These are phyloP conservation scores for Drosophila anceps DNA, from an alignment of 2,888 invertebrate genomes.

Conservation along the genomic window DNA sequence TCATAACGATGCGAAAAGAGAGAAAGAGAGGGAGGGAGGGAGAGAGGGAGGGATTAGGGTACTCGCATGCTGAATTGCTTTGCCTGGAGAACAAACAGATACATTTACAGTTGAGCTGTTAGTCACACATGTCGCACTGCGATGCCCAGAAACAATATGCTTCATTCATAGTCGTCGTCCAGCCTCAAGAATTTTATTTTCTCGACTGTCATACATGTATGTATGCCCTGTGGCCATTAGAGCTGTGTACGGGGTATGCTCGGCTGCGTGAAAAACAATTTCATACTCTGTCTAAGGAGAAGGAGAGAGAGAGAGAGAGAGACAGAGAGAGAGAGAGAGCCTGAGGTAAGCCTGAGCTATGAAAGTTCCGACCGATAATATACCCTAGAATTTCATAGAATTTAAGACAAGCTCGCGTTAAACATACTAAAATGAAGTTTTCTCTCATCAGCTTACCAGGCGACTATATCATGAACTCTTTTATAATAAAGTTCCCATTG, in stretches of 20 bases:
- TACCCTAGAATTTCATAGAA: background rate
- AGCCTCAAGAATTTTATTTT: slow-evolving; percentile 38
- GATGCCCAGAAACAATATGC: slow-evolving; percentile 49
- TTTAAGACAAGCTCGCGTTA: too few relatives aligned
- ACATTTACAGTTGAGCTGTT: slow-evolving; percentile 58
- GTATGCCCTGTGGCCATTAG: slow-evolving; percentile 4
- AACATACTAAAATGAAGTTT: too few relatives aligned
- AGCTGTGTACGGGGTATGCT: background rate
- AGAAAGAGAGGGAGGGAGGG: background rate
- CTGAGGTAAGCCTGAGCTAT: too few relatives aligned
- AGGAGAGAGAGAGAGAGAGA: background rate
- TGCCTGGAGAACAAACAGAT: slow-evolving; percentile 45
- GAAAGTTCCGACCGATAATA: background rate
- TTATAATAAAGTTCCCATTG: background rate
- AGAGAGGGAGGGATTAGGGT: background rate
- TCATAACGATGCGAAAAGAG: slow-evolving; percentile 13
- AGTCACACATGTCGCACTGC: slow-evolving; percentile 57
- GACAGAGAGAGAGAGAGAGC: too few relatives aligned
- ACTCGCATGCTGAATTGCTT: slow-evolving; percentile 32
- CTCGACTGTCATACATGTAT: slow-evolving; percentile 9
- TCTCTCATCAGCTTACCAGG: too few relatives aligned
- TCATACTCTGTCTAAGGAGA: too few relatives aligned
- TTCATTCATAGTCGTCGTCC: slow-evolving; percentile 34
- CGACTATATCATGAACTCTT: too few relatives aligned
- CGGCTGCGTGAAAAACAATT: background rate